Percentiles rank a stretch among this genome's conserved stretches.
phyloP scores from a whole-genome alignment of 2,113 vertebrate species.

The Neolamprologus sp. region DNA sequence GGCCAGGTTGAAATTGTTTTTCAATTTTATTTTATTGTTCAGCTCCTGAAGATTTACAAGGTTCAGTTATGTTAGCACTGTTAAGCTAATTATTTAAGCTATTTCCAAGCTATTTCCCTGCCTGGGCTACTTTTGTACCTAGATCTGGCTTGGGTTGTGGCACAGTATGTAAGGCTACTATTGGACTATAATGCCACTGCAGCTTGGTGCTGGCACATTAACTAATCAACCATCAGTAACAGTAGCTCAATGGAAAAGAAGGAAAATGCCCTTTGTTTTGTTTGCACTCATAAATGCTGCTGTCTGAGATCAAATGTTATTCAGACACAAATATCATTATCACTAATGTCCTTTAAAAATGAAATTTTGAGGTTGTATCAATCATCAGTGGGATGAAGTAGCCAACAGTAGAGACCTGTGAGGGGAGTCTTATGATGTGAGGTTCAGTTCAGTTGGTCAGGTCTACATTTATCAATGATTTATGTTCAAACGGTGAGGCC shows the following conservation, averaged over 20 bases:
- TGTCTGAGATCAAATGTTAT: neutral
- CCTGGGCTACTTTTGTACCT: neutral
- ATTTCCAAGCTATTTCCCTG: neutral
- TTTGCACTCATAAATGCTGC: neutral
- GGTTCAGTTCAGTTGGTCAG: neutral
- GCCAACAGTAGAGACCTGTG: neutral
- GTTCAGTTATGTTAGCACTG: neutral
- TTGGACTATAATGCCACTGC: neutral
- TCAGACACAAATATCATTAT: neutral
- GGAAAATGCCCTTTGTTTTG: neutral
- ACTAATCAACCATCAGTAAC: neutral
- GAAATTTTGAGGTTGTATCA: neutral
- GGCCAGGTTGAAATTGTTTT: neutral
- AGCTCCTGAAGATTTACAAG: neutral
- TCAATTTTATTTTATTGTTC: neutral
- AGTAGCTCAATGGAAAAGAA: neutral
- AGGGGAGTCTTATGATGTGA: neutral
- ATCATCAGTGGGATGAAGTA: neutral
- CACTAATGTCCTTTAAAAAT: neutral
- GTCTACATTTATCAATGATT: neutral
- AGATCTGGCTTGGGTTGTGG: neutral
- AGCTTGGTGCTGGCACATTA: neutral
- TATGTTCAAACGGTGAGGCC: neutral
- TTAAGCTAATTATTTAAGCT: neutral
- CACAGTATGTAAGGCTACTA: neutral